These are phyloP conservation scores for Drosophila gunungcola DNA, from an alignment of 1,140 invertebrate genomes.

Conservation along the genomic window DNA sequence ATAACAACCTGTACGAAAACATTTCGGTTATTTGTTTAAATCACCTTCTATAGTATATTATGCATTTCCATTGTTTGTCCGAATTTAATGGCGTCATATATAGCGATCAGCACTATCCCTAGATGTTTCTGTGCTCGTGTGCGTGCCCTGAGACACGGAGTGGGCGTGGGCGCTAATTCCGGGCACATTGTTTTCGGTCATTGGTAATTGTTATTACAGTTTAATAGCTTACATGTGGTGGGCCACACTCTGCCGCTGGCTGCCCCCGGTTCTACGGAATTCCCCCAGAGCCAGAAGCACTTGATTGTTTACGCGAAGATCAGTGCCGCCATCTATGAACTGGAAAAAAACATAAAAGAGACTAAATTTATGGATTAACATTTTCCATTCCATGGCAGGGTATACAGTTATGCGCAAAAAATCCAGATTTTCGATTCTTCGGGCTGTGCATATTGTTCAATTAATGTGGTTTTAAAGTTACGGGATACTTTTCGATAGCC, in stretches of 20 bases:
- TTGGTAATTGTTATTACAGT: slow-evolving; percentile 38
- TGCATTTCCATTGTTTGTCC: slow-evolving; percentile 29
- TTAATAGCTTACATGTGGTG: slow-evolving; percentile 54
- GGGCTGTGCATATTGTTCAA: too few species aligned
- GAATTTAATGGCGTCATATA: slow-evolving; percentile 7
- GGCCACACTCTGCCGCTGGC: slow-evolving; percentile 6
- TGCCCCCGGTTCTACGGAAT: slow-evolving; percentile 11
- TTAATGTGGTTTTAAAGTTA: too few species aligned
- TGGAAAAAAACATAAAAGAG: neutral
- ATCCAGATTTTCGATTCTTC: too few species aligned
- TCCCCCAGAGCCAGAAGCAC: slow-evolving; percentile 11
- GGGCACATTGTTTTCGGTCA: slow-evolving; percentile 36
- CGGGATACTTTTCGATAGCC: too few species aligned
- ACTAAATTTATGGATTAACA: neutral
- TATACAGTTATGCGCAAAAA: too few species aligned
- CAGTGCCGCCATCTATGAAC: slow-evolving; percentile 11
- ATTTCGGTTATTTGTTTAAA: neutral
- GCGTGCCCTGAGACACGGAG: slow-evolving; percentile 10
- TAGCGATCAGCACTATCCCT: neutral
- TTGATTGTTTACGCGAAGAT: slow-evolving; percentile 17
- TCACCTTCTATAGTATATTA: neutral
- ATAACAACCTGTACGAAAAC: neutral
- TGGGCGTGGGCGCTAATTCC: slow-evolving; percentile 16
- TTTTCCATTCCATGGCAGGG: too few species aligned
- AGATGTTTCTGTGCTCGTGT: slow-evolving; percentile 2